These are phyloP conservation scores for Plagodis pulveraria DNA, from an alignment of 2,888 invertebrate genomes.

Conservation along the genomic window DNA sequence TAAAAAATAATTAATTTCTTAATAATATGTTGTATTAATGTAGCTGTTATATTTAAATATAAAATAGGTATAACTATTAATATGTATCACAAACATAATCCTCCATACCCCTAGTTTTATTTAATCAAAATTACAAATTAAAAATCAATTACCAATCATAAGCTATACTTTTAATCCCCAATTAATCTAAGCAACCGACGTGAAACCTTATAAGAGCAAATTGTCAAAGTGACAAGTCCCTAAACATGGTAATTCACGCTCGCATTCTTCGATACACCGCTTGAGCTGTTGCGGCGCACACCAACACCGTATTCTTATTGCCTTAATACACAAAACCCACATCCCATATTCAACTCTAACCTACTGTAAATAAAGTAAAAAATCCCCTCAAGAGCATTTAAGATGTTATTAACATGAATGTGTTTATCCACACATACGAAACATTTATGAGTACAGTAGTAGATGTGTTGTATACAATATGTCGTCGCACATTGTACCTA, in stretches of 20 bases:
- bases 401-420: slow-evolving; percentile 41
- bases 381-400: slow-evolving; percentile 39
- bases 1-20: no score
- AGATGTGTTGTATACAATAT: slow-evolving; percentile 76
- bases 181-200: slow-evolving; percentile 51
- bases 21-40: no score
- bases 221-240: slow-evolving; percentile 80
- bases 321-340: slow-evolving; percentile 52
- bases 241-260: slow-evolving; percentile 83
- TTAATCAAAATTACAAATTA: slow-evolving; percentile 12
- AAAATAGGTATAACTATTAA: no score
- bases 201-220: slow-evolving; percentile 71
- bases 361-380: slow-evolving; percentile 33
- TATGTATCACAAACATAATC: no score
- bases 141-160: not conserved
- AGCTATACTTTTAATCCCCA: slow-evolving; percentile 34
- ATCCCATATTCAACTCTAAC: slow-evolving; percentile 41
- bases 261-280: slow-evolving; percentile 81
- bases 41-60: no score
- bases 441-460: slow-evolving; percentile 73
- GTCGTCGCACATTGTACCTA: slow-evolving; percentile 79
- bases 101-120: not conserved
- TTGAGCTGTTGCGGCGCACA: slow-evolving; percentile 72
- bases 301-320: slow-evolving; percentile 69
- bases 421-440: slow-evolving; percentile 65